Conservation (phyloP, 2,113 vertebrate species). For the Scalopus aquaticus region DNA sequence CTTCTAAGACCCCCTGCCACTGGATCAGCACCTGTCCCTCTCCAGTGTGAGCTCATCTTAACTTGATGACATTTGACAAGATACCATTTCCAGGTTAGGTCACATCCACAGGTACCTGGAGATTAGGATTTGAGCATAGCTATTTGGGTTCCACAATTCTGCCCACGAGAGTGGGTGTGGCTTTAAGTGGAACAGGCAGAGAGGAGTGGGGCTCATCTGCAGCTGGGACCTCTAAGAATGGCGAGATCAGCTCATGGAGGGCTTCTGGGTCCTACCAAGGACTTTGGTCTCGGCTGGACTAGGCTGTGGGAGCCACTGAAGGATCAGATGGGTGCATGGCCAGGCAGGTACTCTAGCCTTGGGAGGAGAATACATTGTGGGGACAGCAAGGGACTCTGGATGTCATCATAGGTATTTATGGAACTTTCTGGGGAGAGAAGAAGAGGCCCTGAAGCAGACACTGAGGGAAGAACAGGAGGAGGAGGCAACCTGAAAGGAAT, state of each 20-base stretch:
- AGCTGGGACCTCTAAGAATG: too few species aligned
- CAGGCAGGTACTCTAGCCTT: neutral
- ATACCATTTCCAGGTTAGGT: neutral
- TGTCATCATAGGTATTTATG: rapidly evolving
- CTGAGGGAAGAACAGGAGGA: neutral
- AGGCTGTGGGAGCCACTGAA: neutral
- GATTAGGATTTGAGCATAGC: neutral
- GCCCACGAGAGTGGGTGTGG: neutral
- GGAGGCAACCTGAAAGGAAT: neutral
- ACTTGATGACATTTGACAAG: neutral
- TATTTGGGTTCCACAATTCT: neutral
- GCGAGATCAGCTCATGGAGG: neutral
- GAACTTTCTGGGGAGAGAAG: neutral
- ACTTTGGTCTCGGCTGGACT: neutral
- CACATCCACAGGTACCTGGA: neutral
- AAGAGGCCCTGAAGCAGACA: neutral
- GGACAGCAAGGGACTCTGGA: neutral
- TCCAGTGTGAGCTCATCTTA: too few species aligned
- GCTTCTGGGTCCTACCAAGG: neutral
- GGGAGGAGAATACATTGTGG: neutral
- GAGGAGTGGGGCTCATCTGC: too few species aligned
- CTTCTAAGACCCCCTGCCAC: neutral
- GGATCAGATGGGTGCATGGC: neutral
- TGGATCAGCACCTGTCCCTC: neutral
- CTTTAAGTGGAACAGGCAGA: neutral